These are phyloP conservation scores for Pteronura brasiliensis DNA, from an alignment of 2,113 vertebrate genomes.

Conservation along the genomic window DNA sequence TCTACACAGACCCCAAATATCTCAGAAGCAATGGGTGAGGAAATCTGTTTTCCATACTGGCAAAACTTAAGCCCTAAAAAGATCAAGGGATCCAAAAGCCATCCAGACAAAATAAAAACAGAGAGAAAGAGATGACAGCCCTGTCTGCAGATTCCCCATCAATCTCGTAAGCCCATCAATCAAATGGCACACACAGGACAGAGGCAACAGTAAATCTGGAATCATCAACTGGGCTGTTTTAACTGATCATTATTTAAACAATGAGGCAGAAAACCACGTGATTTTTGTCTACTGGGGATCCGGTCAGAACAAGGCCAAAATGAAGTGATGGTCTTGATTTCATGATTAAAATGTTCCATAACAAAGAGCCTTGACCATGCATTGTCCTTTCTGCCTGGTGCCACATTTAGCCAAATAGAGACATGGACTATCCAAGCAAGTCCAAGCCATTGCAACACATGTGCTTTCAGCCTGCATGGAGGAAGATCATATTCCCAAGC, in stretches of 20 bases:
- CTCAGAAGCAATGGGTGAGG: background rate
- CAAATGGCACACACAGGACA: background rate
- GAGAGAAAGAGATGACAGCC: background rate
- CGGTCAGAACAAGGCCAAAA: slow-evolving; percentile 6
- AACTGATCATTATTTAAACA: slow-evolving; percentile 19
- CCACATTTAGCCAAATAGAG: slow-evolving; percentile 25
- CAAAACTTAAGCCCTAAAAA: background rate
- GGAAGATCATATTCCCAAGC: slow-evolving; percentile 20
- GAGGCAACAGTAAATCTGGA: slow-evolving; percentile 6
- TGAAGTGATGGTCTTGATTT: slow-evolving; percentile 23
- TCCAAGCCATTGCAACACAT: background rate
- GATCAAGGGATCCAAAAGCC: background rate
- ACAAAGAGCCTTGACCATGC: background rate
- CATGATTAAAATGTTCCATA: slow-evolving; percentile 31
- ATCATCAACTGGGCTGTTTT: slow-evolving; percentile 11
- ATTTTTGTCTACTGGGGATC: slow-evolving; percentile 6
- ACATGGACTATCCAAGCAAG: slow-evolving; percentile 15
- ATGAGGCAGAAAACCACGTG: background rate
- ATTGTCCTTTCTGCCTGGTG: background rate
- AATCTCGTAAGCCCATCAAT: background rate
- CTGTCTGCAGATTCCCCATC: background rate
- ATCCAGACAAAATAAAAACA: slow-evolving; percentile 20
- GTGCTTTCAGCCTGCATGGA: background rate
- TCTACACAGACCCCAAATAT: slow-evolving; percentile 27
- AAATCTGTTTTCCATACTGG: background rate